Conservation (phyloP, 92 coral and sea anemone genomes). For the Parazoanthus atlanticus region DNA sequence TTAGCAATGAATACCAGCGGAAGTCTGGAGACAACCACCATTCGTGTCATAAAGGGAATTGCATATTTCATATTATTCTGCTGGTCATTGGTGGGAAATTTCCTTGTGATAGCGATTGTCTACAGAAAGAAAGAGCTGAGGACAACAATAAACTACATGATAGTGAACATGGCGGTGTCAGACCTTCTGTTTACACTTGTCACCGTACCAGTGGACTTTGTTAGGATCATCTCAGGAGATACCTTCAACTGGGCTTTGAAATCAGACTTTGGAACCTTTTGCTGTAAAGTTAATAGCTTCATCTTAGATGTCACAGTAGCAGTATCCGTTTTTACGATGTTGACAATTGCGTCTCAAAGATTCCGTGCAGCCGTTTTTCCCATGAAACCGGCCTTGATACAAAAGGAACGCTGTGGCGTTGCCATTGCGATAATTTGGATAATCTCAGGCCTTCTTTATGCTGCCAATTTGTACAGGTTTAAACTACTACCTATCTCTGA, state of each 20-base stretch:
- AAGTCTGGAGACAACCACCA: not conserved
- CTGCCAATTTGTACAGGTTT: conserved; percentile 12
- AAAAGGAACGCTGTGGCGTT: not conserved
- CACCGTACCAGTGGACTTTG: conserved; percentile 10
- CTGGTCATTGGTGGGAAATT: conserved; percentile 6
- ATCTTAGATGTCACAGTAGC: not conserved
- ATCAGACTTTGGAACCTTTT: not conserved
- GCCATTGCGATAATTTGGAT: conserved; percentile 1
- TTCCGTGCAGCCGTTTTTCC: conserved; percentile 34
- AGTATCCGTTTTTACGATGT: conserved; percentile 23
- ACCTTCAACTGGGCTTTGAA: not conserved
- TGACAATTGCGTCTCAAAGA: conserved; percentile 25
- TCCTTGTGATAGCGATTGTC: conserved; percentile 15
- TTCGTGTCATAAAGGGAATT: not conserved
- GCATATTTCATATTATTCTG: not conserved
- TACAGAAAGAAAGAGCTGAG: conserved; percentile 11
- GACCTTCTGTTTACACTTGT: conserved; percentile 17
- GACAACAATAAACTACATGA: conserved; percentile 22
- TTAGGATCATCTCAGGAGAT: not conserved
- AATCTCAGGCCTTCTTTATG: not conserved
- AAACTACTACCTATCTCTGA: not conserved
- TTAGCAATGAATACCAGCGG: not conserved
- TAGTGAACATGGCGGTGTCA: conserved; percentile 30
- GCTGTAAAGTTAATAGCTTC: not conserved
- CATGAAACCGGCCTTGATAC: conserved; percentile 11